Evolutionary conservation across 2,888 invertebrate species (phyloP), one percentile per base, ranked within the genome.

Genomic region (Idaea straminata): DNA sequence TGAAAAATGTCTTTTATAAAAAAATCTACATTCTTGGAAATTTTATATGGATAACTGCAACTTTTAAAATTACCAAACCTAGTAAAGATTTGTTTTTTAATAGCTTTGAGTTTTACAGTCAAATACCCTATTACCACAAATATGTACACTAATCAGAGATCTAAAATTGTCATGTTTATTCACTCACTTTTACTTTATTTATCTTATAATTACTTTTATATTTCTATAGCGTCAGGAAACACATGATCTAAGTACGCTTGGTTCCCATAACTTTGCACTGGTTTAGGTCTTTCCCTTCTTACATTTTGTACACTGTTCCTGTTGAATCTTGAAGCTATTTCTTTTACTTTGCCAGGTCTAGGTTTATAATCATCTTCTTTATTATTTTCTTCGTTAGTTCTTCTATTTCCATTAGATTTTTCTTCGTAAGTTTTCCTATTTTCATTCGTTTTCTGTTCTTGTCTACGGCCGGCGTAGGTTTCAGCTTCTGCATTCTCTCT

Each of bases 201-300:
- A 66, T 69, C 64, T 71, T 66, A 65, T 59, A 67, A 61, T 62
- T 66, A 72, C 10, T 47, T 71, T 83, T 79, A 92, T 74, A 92
- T 89, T 83, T 92, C 92, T 70, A 92, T 85, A 71, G 92, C 92
- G 72, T 92, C 91, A 67, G 95, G 94, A 77, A 95, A 95, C 71
- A 95, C 90, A 74, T 94, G 94, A 77, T 95, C 94, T 75, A 95
- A 91, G 82, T 95, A 95, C 68, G 93, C 93, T 80, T 94, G 94
- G 75, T 94, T 86, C 65, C 94, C 94, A 74, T 88, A 93, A 73
- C 92, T 92, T 77, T 94, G 94, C 68, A 95, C 79, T 13, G 94
- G 94, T 78, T 93, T 94, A 57, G 94, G 95, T 80, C 95, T 89
- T 10, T 89, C 83, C 70, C 86, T 91, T 69, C 79, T 90, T 58